Evolutionary conservation across 2,113 vertebrate genomes (phyloP).

Genomic region (Ancistrus triradiatus): DNA sequence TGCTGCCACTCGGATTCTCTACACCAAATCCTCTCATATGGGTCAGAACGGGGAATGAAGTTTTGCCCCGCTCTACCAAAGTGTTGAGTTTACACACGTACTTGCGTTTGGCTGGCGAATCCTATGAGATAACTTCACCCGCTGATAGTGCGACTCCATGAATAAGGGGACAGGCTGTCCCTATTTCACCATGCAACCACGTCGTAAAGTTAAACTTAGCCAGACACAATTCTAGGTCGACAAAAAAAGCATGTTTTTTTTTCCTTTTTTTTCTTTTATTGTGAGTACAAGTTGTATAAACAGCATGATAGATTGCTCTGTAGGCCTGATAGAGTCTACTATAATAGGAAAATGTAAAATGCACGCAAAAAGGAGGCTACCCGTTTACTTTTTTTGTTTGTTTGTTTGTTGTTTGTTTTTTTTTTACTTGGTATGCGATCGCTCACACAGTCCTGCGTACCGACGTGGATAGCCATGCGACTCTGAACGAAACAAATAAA

Average conservation of each 20-base stretch:
- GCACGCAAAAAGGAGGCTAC: conserved; percentile 31
- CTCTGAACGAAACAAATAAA: conserved; percentile 38
- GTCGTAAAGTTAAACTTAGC: not conserved
- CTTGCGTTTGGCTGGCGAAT: not conserved
- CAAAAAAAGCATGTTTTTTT: conserved; percentile 24
- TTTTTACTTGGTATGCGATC: conserved; percentile 79
- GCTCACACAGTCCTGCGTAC: conserved; percentile 77
- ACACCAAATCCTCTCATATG: conserved; percentile 44
- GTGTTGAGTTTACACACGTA: not conserved
- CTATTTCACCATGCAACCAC: conserved; percentile 1
- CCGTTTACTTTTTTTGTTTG: no score
- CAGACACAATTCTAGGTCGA: conserved; percentile 21
- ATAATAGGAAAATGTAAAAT: conserved; percentile 59
- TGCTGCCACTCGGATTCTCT: conserved; percentile 5
- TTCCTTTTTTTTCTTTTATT: conserved; percentile 35
- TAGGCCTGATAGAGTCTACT: conserved; percentile 23
- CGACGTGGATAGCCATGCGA: conserved; percentile 5
- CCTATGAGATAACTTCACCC: not conserved
- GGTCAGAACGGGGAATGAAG: not conserved
- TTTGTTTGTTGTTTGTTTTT: no score
- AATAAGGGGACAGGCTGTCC: not conserved
- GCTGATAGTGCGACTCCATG: no score
- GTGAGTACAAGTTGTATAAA: conserved; percentile 37
- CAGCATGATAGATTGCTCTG: conserved; percentile 33
- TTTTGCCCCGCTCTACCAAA: not conserved